Evolutionary conservation across 2,888 invertebrate genomes (phyloP).

Genomic region (Tetheella fluctuosa): DNA sequence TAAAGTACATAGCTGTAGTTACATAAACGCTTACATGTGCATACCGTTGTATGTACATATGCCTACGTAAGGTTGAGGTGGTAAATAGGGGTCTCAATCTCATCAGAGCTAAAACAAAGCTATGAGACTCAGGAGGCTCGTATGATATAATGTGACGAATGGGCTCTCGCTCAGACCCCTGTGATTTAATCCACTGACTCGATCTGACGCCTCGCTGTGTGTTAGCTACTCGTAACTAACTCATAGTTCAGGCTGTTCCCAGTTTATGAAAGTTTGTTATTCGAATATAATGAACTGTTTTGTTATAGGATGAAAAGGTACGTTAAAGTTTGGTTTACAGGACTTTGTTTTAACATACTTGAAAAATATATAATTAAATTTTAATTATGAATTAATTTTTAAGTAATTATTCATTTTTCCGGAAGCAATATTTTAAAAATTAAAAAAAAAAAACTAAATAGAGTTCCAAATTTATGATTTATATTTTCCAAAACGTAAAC

Average conservation of each 20-base stretch:
- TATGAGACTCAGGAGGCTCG: constrained; percentile 50
- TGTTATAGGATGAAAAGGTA: background rate
- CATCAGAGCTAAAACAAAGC: constrained; percentile 48
- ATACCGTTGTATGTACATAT: too few species aligned
- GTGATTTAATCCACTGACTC: constrained; percentile 48
- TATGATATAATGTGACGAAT: constrained; percentile 59
- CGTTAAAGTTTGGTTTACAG: too few species aligned
- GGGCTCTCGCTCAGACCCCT: constrained; percentile 42
- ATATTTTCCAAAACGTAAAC: too few species aligned
- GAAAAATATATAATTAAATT: too few species aligned
- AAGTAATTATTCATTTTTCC: background rate
- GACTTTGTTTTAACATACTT: too few species aligned
- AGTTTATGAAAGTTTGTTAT: constrained; percentile 21
- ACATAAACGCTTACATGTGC: too few species aligned
- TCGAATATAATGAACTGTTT: background rate
- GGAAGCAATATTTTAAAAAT: background rate
- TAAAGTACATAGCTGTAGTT: too few species aligned
- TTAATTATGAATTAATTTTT: too few species aligned
- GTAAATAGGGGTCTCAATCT: constrained; percentile 46
- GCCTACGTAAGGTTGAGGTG: constrained; percentile 17
- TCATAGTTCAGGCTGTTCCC: constrained; percentile 32
- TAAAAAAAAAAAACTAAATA: background rate
- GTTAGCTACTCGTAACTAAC: constrained; percentile 26
- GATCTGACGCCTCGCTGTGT: constrained; percentile 26
- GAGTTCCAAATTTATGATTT: too few species aligned